Base-by-base conservation (phyloP, 1,140 invertebrate genomes). In the Cardiocondyla obscurior region DNA sequence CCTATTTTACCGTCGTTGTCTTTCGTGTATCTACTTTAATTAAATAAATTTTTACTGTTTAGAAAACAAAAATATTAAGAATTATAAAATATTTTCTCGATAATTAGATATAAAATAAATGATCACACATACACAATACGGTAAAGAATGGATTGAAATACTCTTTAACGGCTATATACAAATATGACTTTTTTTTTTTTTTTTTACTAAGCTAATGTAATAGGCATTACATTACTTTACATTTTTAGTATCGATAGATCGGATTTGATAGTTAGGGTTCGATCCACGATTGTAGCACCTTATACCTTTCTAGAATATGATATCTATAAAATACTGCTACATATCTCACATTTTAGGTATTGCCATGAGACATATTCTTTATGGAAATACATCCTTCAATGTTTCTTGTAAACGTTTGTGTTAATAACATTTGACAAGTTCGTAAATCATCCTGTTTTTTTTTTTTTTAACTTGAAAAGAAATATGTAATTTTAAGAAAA, bases 81-180 rank as follows among this genome's bases (percentile, higher is more conserved):
- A 28, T 28, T 8, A 22, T 42, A 30, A 28, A 39, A 73, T 2
- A 14, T 2, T 70, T 0, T 33, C 12, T 70, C 7, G 1, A 28
- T 70, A 70, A 70, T 28, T 10, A 5, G 0, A 25, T 51, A 55
- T 25, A 30, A 33, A 19, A 14, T 22, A 72, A 28, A 57, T 39
- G 49, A 22, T 76, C 53, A 16, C 4, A 30, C 16, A 25, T 7
- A 16, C 39, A 44, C 42, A 42, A 42, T 42, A 12, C 14, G 51
- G 3, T n/a, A 51, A 36, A n/a, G 46, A 76, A 70, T 36, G 14
- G 64, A 82, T 33, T 3, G 51, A 30, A 70, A 8, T 53, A 39
- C 22, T 76, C 3, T 42, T 49, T 12, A 74, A 42, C 28, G 4
- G 7, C 42, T 87, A 86, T 84, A 62, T 86, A 87, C 82, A 87